Conservation (phyloP, 23 tunicate species). For the Ciona savignyi region DNA sequence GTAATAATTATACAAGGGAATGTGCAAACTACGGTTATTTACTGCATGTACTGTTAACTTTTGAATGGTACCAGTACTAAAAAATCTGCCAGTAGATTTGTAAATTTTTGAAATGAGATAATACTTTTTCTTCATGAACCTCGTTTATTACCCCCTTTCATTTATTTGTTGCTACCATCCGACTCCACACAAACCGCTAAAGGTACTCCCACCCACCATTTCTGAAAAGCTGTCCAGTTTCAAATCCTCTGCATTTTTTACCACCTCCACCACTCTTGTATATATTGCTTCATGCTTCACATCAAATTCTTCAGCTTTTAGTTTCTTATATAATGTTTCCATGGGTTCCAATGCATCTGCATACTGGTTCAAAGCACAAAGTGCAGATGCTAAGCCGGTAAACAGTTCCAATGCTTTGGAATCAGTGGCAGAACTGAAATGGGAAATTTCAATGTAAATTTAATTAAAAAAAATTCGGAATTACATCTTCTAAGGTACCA, state of each 20-base stretch:
- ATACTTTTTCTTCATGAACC: no score
- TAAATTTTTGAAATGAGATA: not conserved
- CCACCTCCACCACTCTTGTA: not conserved
- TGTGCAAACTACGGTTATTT: no score
- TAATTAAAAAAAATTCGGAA: no score
- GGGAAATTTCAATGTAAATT: no score
- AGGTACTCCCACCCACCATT: not conserved
- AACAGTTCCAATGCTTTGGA: not conserved
- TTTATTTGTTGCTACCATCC: no score
- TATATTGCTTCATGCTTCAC: not conserved
- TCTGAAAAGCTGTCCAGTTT: not conserved
- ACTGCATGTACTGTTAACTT: no score
- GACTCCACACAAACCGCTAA: no score
- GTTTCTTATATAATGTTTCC: not conserved
- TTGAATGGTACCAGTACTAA: no score
- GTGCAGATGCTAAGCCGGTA: not conserved
- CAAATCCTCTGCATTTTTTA: not conserved
- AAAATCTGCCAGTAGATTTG: no score
- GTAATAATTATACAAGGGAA: no score
- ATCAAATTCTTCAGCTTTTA: not conserved
- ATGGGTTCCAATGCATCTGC: not conserved
- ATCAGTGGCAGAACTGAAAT: not conserved
- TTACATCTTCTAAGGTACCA: not conserved
- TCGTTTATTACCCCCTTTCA: not conserved
- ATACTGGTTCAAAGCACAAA: not conserved